Evolutionary conservation across 2,113 vertebrate species (phyloP).

Genomic region (Sinocyclocheilus anophthalmus): DNA sequence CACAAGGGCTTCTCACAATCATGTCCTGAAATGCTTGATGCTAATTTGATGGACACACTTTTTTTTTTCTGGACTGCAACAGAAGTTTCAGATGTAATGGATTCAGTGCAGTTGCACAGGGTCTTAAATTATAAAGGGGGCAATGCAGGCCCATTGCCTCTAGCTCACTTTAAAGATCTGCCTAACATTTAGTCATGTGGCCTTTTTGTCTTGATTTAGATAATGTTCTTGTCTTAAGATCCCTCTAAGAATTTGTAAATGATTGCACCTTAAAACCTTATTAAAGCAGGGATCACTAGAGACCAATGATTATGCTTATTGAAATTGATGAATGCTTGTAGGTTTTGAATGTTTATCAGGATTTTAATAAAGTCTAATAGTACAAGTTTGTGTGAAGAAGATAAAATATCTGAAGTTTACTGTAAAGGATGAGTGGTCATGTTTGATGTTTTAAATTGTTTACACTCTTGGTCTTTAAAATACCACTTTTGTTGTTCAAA

Average conservation of each 20-base stretch:
- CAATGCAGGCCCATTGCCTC: constrained; percentile 23
- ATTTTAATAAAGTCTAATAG: neutral
- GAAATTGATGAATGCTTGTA: neutral
- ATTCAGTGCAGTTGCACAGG: neutral
- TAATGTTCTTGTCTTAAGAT: neutral
- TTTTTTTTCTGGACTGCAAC: neutral
- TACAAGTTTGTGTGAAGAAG: neutral
- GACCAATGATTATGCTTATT: constrained; percentile 1
- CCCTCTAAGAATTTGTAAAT: constrained; percentile 20
- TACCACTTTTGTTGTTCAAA: constrained; percentile 21
- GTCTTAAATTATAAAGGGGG: constrained; percentile 3
- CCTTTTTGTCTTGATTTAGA: constrained; percentile 9
- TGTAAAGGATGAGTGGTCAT: neutral
- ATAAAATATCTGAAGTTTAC: neutral
- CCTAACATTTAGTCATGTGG: constrained; percentile 16
- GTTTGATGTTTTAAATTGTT: constrained; percentile 27
- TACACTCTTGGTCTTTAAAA: constrained; percentile 20
- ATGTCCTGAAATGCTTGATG: neutral
- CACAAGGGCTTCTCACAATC: neutral
- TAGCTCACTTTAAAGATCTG: constrained; percentile 12
- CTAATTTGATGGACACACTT: neutral
- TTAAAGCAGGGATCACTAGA: constrained; percentile 3
- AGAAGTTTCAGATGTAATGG: neutral
- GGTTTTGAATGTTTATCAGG: neutral
- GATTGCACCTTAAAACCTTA: constrained; percentile 18